Evolutionary conservation across 2,797 vertebrate species (phyloP), one percentile per base, ranked within the genome.

Genomic region (Phyllotis vaccarum): DNA sequence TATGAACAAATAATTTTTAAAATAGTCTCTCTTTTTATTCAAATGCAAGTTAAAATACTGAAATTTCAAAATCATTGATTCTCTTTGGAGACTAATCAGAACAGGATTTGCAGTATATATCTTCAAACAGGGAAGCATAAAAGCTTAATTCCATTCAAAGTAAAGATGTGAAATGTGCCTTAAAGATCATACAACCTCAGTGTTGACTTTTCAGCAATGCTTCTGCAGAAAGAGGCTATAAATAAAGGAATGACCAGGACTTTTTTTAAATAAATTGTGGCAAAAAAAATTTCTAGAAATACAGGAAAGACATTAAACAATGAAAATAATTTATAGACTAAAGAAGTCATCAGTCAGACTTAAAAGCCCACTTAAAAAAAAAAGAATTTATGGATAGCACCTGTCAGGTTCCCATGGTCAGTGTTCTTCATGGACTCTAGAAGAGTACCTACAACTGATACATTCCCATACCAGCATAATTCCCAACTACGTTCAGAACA

Each of bases 21-120:
- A 86, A 75, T 4, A 86, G 66, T 0, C 72, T 19, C 31, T 88
- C 3, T 9, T 83, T 81, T 93, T 52, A 85, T 78, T 78, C 19
- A 74, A 95, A 95, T 68, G 22, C 3, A 95, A 90, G 76, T 74
- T 12, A 93, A 93, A 95, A 58, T 46, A 37, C 10, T 86, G 0
- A 60, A 91, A 90, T 74, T 83, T 16, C 31, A 8, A 93, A 94
- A 96, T 94, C 91, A 95, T 10, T 90, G 46, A 29, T 17, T n/a
- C 22, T 58, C 31, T 75, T 1, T 37, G 17, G 29, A 88, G 19
- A 8, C 0, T 6, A 89, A 6, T 46, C 21, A 90, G 66, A 90
- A 24, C 0, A 81, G 24, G 11, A 81, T 78, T 54, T 46, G 31
- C 82, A 21, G 56, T 46, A 90, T 79, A 46, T 8, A 4, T 13